Percentiles rank a stretch among this genome's conserved stretches.
phyloP scores from a whole-genome alignment of 2,888 invertebrate genomes.

The Willowsia nigromaculata region DNA sequence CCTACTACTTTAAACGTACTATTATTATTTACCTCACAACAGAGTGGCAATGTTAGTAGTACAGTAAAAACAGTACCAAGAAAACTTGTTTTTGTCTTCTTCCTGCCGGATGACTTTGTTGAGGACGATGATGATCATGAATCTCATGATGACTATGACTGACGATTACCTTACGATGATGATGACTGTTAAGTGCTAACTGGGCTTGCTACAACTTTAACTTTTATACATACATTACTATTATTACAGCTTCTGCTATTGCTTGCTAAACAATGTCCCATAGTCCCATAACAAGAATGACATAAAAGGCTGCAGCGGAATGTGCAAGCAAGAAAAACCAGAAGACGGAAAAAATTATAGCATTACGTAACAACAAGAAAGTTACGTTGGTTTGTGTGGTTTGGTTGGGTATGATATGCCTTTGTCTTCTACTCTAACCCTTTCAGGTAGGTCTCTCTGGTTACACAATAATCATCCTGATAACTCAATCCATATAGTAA shows the following conservation, averaged over 20 bases:
- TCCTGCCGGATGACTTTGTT: constrained; percentile 47
- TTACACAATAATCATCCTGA: neutral
- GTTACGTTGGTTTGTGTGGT: neutral
- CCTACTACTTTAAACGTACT: no score
- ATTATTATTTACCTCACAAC: no score
- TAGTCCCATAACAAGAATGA: no score
- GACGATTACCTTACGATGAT: neutral
- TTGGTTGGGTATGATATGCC: no score
- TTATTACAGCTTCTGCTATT: no score
- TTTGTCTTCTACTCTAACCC: neutral
- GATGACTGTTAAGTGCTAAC: neutral
- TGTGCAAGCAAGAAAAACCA: neutral
- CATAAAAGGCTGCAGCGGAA: no score
- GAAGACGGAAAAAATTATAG: neutral
- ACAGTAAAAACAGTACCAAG: no score
- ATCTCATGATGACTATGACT: neutral
- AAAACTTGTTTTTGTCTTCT: constrained; percentile 34
- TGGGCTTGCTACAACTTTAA: neutral
- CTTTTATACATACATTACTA: no score
- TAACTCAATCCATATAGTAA: neutral
- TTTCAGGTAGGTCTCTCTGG: neutral
- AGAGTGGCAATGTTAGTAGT: no score
- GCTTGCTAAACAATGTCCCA: no score
- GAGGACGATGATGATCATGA: neutral
- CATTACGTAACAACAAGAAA: constrained; percentile 47